Percentiles rank a stretch among this genome's conserved stretches.
phyloP scores from a whole-genome alignment of 2,888 invertebrate species.

The Drosophila neotestacea region DNA sequence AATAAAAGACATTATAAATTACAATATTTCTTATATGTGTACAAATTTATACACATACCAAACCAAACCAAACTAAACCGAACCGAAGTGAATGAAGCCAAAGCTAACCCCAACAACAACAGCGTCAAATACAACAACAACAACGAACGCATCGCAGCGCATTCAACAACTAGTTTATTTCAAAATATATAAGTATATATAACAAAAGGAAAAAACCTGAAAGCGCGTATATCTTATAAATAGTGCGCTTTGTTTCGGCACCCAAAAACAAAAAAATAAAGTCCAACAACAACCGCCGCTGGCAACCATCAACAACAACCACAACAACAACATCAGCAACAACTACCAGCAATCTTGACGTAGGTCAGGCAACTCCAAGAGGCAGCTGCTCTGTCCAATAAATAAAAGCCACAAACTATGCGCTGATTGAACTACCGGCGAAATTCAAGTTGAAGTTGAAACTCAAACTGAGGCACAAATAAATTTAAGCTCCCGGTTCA shows the following conservation, averaged over 20 bases:
- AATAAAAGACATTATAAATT: slow-evolving; percentile 71
- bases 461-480: neutral
- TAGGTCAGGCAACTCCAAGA: slow-evolving; percentile 68
- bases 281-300: slow-evolving; percentile 17
- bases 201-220: slow-evolving; percentile 66
- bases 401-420: slow-evolving; percentile 52
- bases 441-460: slow-evolving; percentile 20
- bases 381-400: slow-evolving; percentile 28
- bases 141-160: slow-evolving; percentile 59
- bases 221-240: slow-evolving; percentile 71
- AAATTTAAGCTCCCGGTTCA: neutral
- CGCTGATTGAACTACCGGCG: slow-evolving; percentile 53
- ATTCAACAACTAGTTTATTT: slow-evolving; percentile 80
- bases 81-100: slow-evolving; percentile 33
- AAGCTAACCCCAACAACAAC: slow-evolving; percentile 39
- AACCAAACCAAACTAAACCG: slow-evolving; percentile 27
- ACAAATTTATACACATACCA: slow-evolving; percentile 22
- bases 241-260: slow-evolving; percentile 78
- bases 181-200: slow-evolving; percentile 72
- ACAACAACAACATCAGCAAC: slow-evolving; percentile 22
- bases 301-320: slow-evolving; percentile 26
- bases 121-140: slow-evolving; percentile 14
- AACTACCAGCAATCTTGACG: slow-evolving; percentile 55
- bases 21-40: slow-evolving; percentile 50
- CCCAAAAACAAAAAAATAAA: slow-evolving; percentile 27